Base-by-base conservation (phyloP, 2,797 vertebrate species). In the Craterocephalus amniculus region DNA sequence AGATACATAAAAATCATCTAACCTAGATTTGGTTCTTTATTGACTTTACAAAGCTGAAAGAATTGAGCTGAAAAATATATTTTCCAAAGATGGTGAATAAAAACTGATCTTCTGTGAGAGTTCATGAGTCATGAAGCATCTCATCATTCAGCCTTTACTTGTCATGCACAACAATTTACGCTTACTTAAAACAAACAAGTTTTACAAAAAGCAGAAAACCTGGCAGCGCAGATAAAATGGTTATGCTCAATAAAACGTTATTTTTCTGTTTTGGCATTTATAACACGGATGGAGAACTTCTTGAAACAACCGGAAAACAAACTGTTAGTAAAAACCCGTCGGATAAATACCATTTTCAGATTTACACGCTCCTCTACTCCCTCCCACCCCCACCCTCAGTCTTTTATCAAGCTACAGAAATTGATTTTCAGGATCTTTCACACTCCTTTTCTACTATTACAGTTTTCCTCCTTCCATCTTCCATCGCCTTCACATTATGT, bases 261-360 rank as follows among this genome's bases (percentile, higher is more conserved):
- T 22, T 56, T 24, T 5, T 26, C 24, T 40, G n/a, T 62, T 57
- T 34, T 36, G 38, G 5, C 11, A 24, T 49, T 48, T 54, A 56
- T 4, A 13, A 38, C 7, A 1, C 13, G 9, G 54, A 66, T 7
- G 45, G 58, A 16, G 52, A 73, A 72, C 51, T 66, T 70, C 62
- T 40, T 56, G 7, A 57, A 74, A 20, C 56, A 29, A 74, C 49
- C 60, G 31, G 67, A 79, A 67, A 78, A 63, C 7, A 0, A 10
- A 6, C 49, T 60, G 59, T 57, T 57, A 29, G 11, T 74, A 36
- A 78, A 76, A 76, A 52, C 7, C 62, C 73, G 35, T 27, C 62
- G 61, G 20, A 65, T 71, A 81, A 86, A 76, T 55, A 43, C 62
- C 70, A 59, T 75, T 73, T 71, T 72, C 67, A 72, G 68, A 83